A percentile compares a stretch with the other conserved stretches of the same genome.
phyloP scores from a whole-genome alignment of 2,888 invertebrate genomes.

The Helleia helle region DNA sequence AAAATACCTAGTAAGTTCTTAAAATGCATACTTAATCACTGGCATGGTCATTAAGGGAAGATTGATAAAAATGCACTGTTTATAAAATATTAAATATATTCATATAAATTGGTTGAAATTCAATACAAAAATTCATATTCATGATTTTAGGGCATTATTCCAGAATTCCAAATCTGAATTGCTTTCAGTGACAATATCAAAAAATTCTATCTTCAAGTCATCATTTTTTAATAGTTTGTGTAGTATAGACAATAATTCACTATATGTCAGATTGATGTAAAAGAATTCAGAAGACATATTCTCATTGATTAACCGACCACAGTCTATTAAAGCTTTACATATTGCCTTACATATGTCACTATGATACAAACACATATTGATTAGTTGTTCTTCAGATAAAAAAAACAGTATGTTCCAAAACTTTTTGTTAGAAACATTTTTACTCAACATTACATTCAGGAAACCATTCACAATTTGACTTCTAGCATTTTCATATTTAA shows the following conservation, averaged over 20 bases:
- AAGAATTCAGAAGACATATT: conserved; percentile 50
- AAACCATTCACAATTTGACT: conserved; percentile 31
- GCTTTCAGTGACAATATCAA: conserved; percentile 52
- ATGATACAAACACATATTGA: conserved; percentile 41
- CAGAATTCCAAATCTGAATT: conserved; percentile 55
- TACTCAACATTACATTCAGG: conserved; percentile 31
- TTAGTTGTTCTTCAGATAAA: conserved; percentile 34
- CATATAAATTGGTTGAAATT: not conserved
- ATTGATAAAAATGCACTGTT: not conserved
- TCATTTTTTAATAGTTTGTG: conserved; percentile 48
- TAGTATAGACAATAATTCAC: conserved; percentile 56
- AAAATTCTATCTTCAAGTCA: conserved; percentile 48
- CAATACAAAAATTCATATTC: conserved; percentile 10
- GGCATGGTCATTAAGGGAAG: not conserved
- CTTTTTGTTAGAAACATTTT: conserved; percentile 29
- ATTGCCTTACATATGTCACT: conserved; percentile 38
- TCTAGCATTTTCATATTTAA: conserved; percentile 20
- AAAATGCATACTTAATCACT: no score
- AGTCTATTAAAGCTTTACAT: conserved; percentile 46
- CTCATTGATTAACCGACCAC: conserved; percentile 46
- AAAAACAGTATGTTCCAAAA: conserved; percentile 49
- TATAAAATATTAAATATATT: not conserved
- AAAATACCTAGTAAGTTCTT: no score
- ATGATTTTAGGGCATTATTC: conserved; percentile 35
- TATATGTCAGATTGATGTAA: conserved; percentile 65